Base-by-base conservation (phyloP, 1,140 invertebrate species). In the Bicyclus anynana region DNA sequence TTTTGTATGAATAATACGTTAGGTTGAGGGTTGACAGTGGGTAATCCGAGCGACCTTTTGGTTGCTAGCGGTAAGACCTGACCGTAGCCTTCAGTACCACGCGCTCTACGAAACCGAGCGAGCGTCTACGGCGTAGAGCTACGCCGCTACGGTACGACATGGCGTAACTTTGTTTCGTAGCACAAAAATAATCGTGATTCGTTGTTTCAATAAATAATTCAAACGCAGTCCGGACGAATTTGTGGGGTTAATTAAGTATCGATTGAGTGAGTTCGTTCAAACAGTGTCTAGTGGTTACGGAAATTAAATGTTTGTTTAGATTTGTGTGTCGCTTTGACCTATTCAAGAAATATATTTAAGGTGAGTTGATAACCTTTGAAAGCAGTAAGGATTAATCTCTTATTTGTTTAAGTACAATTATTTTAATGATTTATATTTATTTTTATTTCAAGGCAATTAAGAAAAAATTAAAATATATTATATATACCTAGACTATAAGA, bases 61-160 rank as follows among this genome's bases (percentile, higher is more conserved):
- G 40, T 44, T 44, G 40, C 1, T 12, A 33, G 29, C 10, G 29
- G 29, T 12, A 20, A 44, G 40, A n/a, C 1, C 17, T 20, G 46
- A 53, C 33, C 51, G 58, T 52, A 49, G 44, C 10, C 46, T 50
- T 54, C 58, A 60, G 58, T 60, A 33, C 47, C 52, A 60, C 58
- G 58, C 58, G 58, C 44, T 60, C 58, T 54, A 47, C 46, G 46
- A 60, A 18, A 47, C 44, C 16, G 58, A 29, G 47, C 58, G 58
- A 54, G 42, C 58, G 58, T 60, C 58, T 60, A 60, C 58, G 51
- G 4, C 55, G 55, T 58, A 51, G 49, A 38, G 13, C 51, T 49
- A 49, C 51, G 58, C 14, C 13, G 35, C 12, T 50, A 17, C 47
- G 21, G 13, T 38, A 6, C 37, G 29, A 16, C 37, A 55, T 7